phyloP scores from a whole-genome alignment of 2,113 vertebrate genomes.

The Campylomormyrus tamandua region DNA sequence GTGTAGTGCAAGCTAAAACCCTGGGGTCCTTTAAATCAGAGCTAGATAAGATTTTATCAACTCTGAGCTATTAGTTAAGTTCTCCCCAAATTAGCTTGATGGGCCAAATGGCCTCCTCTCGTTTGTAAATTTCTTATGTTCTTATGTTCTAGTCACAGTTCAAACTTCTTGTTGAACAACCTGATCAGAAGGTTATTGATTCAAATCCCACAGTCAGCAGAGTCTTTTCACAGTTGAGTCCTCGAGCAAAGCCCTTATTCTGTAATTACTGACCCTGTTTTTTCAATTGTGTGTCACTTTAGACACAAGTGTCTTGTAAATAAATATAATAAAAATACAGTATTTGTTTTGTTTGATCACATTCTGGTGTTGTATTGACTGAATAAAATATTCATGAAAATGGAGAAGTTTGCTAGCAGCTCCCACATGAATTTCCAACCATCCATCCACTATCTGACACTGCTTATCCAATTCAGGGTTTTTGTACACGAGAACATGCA shows the following conservation, averaged over 20 bases:
- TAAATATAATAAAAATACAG: not conserved
- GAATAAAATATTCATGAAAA: not conserved
- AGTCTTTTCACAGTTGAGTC: not conserved
- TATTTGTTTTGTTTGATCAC: not conserved
- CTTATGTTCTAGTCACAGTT: not conserved
- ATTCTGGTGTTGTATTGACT: not conserved
- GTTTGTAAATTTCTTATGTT: no score
- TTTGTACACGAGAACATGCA: no score
- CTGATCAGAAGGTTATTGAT: not conserved
- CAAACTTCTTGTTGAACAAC: no score
- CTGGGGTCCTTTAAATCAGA: no score
- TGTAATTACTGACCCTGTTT: not conserved
- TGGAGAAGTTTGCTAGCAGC: not conserved
- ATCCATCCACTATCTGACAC: no score
- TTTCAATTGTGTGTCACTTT: not conserved
- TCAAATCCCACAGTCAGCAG: not conserved
- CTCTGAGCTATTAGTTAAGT: no score
- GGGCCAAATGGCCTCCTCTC: no score
- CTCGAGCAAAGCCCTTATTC: not conserved
- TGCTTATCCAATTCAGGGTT: no score
- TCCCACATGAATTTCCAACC: not conserved
- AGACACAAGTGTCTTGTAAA: not conserved
- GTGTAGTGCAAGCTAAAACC: no score
- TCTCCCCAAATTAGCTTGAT: no score
- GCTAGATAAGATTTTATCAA: no score